Evolutionary conservation across 2,113 vertebrate genomes (phyloP), one percentile per base, ranked within the genome.

Genomic region (Stomatorhinus ivindoensis): DNA sequence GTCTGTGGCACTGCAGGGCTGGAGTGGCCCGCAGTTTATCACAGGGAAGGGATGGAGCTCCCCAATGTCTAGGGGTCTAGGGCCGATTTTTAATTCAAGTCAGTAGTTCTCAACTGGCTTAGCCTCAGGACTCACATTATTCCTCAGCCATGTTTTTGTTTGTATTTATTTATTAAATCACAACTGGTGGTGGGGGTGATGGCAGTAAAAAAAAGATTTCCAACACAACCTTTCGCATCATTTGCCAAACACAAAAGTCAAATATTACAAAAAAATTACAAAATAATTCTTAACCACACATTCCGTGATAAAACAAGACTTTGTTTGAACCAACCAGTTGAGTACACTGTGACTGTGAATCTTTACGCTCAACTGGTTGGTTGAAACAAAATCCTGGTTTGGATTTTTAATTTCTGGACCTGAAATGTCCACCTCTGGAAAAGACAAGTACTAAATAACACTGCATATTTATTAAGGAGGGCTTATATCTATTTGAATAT

Each of bases 201-300:
- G 51, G 50, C 13, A 51, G 50, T 51, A 51, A 17, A 51, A 15
- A 51, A 0, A 50, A 50, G 13, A 53, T 53, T 53, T 51, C 50
- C 4, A 4, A 24, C 7, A 24, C 21, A 61, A 61, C 1, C 21
- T 80, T 42, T 15, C 19, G 4, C 19, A 55, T 55, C 19, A 55
- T 24, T 58, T 21, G 55, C 21, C 21, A 19, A 58, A 21, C 55
- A 27, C n/a, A 42, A 13, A 53, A 58, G 53, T 46, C 39, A 9
- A 31, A 35, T 47, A 42, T n/a, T n/a, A n/a, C n/a, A n/a, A n/a
- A n/a, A n/a, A n/a, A n/a, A n/a, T n/a, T n/a, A n/a, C n/a, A n/a
- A n/a, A n/a, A n/a, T n/a, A 51, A 94, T 21, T 42, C 17, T 35
- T 82, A 35, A 19, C 11, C 27, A 21, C 39, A 82, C 27, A 83